Evolutionary conservation across 1,140 invertebrate species (phyloP), one percentile per base, ranked within the genome.

Genomic region (Achroia grisella): DNA sequence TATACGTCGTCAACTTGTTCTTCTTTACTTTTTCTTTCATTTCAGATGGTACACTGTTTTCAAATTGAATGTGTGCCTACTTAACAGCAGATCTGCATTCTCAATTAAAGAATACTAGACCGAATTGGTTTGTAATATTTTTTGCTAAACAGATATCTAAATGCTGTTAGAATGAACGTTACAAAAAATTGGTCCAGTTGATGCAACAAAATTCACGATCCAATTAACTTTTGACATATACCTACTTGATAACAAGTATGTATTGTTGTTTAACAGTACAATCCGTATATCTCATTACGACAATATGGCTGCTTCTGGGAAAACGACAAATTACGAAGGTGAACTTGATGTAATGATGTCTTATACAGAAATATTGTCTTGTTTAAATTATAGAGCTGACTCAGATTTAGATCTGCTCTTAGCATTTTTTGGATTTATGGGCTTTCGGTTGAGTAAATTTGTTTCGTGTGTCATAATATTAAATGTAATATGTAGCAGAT

Each of bases 291-390:
- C 62, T 76, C 61, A 70, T 77, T 72, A 74, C 28, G 39, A 42
- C 42, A 43, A 54, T 57, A 62, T 52, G 27, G 37, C 39, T 30
- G 44, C 64, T 70, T 71, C 69, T 75, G 64, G 51, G 66, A 75
- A 73, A 69, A 70, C 39, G 48, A 62, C 71, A 62, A 74, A 76
- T 76, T 79, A 72, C 55, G 62, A 71, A 72, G 68, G 60, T 62
- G 52, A 72, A 71, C 68, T 49, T 56, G 66, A 63, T 65, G 33
- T 53, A 34, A 44, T 39, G 63, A 62, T 61, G 55, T 50, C 35
- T 17, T 10, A 45, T 34, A 51, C 39, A 30, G 12, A 34, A 37
- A 32, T 46, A 36, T 48, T 43, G 46, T 51, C 45, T 60, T 47
- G 37, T 58, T 44, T 45, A 67, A 58, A 55, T 63, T 63, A 44